Evolutionary conservation across 30 jellyfish, hydroid and myxozoan species (phyloP), one percentile per base, ranked within the genome.

Genomic region (Rhopilema esculentum): DNA sequence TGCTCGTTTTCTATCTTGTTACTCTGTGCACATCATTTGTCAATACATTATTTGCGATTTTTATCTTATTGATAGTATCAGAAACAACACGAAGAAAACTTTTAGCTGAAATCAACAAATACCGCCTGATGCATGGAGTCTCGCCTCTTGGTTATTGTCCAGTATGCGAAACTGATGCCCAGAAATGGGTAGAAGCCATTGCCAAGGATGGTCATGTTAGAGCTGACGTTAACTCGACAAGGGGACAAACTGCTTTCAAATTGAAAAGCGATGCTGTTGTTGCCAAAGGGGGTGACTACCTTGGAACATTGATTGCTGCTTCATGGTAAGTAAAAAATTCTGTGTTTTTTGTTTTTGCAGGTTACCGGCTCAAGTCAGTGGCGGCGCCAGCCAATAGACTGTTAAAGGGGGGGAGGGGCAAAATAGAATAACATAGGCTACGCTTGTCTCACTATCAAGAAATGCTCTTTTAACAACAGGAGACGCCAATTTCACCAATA

Each of bases 251-350:
- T 48, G 92, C 87, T 12, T 95, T 95, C 88, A 76, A 96, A 15
- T 33, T 91, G n/a, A 90, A 91, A 67, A 97, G 91, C 57, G 83
- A 84, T 16, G 87, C 87, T 19, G 97, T 86, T 67, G 23, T 95
- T 17, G 90, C 80, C 32, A 95, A 91, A 69, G 99, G 99, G 12
- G 96, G 97, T 17, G 98, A 95, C 49, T 95, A 90, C 68, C 72
- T 95, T 75, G 99, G 99, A 27, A 95, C 99, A 0, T 74, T 95
- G 63, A 97, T 95, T 31, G 97, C 99, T 27, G 99, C 99, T 29
- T 49, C 95, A 23, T 84, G 97, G 99, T 95, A 90, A 78, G 98
- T 73, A 0, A 40, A 40, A 6, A 12, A 40, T 40, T 6, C 12
- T 12, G 6, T 12, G 12, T 40, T 40, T 40, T 40, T 12, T 2